A percentile compares a stretch with the other conserved stretches of the same genome.
phyloP scores from a whole-genome alignment of 1,140 invertebrate species.

The Pseudachorutes palmiensis region DNA sequence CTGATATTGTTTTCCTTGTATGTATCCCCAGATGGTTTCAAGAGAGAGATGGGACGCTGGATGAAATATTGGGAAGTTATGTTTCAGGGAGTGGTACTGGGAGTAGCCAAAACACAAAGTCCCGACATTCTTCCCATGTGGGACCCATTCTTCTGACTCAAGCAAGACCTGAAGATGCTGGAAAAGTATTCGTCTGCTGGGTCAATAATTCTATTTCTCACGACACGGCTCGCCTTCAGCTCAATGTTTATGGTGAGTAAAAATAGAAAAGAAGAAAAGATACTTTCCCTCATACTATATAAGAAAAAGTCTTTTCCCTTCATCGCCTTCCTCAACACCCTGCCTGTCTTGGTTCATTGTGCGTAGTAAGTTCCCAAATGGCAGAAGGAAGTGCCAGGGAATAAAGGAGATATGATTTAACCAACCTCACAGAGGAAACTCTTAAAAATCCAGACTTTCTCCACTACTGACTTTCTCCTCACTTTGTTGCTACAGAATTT shows the following conservation, averaged over 20 bases:
- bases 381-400: neutral
- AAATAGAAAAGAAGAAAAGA: conserved; percentile 6
- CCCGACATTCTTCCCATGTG: conserved; percentile 18
- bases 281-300: too few relatives aligned
- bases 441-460: conserved; percentile 1
- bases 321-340: too few relatives aligned
- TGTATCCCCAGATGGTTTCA: conserved; percentile 30
- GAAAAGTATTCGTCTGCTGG: conserved; percentile 68
- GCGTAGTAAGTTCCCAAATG: neutral
- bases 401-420: neutral
- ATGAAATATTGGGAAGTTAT: conserved; percentile 23
- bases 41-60: conserved; percentile 30
- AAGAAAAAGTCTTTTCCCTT: neutral
- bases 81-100: conserved; percentile 13
- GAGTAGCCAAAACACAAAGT: neutral
- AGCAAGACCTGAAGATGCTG: conserved; percentile 64
- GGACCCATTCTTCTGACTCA: conserved; percentile 42
- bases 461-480: conserved; percentile 9
- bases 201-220: conserved; percentile 78
- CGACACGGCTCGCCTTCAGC: conserved; percentile 69
- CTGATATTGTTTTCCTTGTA: conserved; percentile 9
- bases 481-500: neutral
- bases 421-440: neutral
- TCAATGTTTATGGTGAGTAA: conserved; percentile 56
- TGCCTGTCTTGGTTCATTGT: too few relatives aligned